phyloP scores from a whole-genome alignment of 2,113 vertebrate species.

The Phaethornis superciliosus region DNA sequence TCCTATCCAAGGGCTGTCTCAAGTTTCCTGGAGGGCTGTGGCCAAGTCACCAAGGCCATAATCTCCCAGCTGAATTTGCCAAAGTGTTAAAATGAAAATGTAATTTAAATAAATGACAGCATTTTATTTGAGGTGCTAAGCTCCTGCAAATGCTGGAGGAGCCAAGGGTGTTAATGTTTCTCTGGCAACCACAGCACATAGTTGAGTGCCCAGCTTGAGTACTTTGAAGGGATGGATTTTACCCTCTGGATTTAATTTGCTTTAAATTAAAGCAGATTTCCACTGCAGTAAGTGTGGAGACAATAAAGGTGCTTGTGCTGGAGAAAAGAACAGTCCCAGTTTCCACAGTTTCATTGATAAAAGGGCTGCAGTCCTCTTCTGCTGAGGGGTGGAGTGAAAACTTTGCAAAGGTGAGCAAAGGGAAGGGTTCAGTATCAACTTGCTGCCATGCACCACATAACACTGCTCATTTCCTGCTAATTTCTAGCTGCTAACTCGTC shows the following conservation, averaged over 20 bases:
- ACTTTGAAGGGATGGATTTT: not conserved
- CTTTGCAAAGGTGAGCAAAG: not conserved
- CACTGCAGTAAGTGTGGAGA: not conserved
- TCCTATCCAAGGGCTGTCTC: not conserved
- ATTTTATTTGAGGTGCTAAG: conserved; percentile 7
- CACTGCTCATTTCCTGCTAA: not conserved
- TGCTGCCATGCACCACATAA: not conserved
- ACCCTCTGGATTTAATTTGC: not conserved
- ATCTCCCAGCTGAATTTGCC: not conserved
- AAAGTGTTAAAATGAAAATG: not conserved
- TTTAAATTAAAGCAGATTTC: conserved; percentile 12
- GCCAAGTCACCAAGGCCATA: not conserved
- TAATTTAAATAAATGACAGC: not conserved
- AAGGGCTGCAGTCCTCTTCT: not conserved
- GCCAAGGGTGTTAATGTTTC: conserved; percentile 11
- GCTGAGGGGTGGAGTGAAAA: not conserved
- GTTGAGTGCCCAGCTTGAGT: not conserved
- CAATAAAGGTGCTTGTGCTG: not conserved
- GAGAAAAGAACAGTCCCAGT: not conserved
- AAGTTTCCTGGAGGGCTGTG: not conserved
- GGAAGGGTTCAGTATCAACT: not conserved
- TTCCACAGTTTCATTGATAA: not conserved
- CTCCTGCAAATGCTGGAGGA: not conserved
- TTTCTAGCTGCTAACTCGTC: not conserved
- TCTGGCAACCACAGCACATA: not conserved